These are phyloP conservation scores for Acrocyrtus sp. DNA, from an alignment of 2,888 invertebrate genomes.

Conservation along the genomic window DNA sequence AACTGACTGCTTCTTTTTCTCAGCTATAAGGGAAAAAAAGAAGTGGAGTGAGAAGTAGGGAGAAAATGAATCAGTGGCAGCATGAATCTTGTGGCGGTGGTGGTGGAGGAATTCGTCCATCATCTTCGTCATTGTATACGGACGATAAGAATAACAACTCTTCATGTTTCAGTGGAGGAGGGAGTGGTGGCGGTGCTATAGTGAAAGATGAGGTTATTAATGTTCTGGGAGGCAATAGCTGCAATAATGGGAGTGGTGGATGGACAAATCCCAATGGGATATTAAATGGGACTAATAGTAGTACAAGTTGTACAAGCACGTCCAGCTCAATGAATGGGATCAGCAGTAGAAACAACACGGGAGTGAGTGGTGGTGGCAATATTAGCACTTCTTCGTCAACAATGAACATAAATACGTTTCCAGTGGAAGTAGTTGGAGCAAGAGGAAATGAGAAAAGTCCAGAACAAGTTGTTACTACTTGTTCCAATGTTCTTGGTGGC, in stretches of 20 bases:
- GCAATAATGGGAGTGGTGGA: slow-evolving; percentile 22
- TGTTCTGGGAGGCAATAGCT: slow-evolving; percentile 15
- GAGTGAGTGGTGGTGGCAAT: slow-evolving; percentile 20
- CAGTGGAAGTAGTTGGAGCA: slow-evolving; percentile 2
- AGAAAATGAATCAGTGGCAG: slow-evolving; percentile 56
- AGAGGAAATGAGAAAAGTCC: slow-evolving; percentile 59
- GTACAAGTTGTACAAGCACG: slow-evolving; percentile 1
- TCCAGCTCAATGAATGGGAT: slow-evolving; percentile 48
- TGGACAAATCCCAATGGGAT: slow-evolving; percentile 54
- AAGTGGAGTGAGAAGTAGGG: slow-evolving; percentile 6
- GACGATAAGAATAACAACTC: slow-evolving; percentile 52
- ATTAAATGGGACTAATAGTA: slow-evolving; percentile 44
- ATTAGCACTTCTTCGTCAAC: slow-evolving; percentile 14
- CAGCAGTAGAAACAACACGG: slow-evolving; percentile 21
- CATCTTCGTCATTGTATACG: slow-evolving; percentile 31
- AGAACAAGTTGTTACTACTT: slow-evolving; percentile 37
- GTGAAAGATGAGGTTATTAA: slow-evolving; percentile 48
- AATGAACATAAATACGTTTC: slow-evolving; percentile 26
- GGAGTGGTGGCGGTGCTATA: neutral
- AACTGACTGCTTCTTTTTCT: slow-evolving; percentile 8
- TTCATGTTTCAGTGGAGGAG: slow-evolving; percentile 28
- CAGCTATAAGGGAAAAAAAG: no score
- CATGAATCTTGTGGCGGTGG: slow-evolving; percentile 37
- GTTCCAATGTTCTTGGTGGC: neutral
- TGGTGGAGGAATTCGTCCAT: no score